Conservation (phyloP, 2,797 vertebrate species). For the Gorsachius magnificus region DNA sequence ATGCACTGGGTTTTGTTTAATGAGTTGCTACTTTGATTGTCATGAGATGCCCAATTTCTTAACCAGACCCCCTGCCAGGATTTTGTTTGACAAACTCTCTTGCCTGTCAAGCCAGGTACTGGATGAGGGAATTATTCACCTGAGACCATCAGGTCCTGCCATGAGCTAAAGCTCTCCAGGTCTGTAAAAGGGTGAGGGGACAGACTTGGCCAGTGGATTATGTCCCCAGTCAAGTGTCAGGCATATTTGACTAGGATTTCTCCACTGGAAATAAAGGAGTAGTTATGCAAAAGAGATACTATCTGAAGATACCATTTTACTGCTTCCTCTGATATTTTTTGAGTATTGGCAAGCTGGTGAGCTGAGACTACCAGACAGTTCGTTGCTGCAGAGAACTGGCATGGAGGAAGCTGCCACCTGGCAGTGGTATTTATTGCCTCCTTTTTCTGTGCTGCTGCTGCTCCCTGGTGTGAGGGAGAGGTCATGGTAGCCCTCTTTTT, state of each 20-base stretch:
- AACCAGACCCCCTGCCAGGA: neutral
- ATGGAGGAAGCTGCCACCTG: neutral
- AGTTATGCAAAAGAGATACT: neutral
- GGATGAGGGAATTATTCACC: neutral
- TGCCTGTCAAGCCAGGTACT: neutral
- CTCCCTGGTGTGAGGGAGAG: conserved; percentile 10
- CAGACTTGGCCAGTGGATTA: neutral
- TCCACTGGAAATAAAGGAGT: neutral
- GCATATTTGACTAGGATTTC: neutral
- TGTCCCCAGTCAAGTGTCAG: neutral
- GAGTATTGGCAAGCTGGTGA: neutral
- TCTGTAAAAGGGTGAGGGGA: neutral
- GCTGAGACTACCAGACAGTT: neutral
- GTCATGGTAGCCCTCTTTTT: neutral
- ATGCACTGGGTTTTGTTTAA: neutral
- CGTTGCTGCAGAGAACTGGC: neutral
- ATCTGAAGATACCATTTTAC: neutral
- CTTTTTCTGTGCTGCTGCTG: conserved; percentile 5
- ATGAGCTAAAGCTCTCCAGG: neutral
- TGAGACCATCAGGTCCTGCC: neutral
- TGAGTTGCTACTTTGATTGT: neutral
- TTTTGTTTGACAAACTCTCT: neutral
- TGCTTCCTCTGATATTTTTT: neutral
- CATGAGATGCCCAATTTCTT: neutral
- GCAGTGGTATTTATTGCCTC: neutral